Evolutionary conservation across 2,888 invertebrate genomes (phyloP).

Genomic region (Disparrhopalites patrizii): DNA sequence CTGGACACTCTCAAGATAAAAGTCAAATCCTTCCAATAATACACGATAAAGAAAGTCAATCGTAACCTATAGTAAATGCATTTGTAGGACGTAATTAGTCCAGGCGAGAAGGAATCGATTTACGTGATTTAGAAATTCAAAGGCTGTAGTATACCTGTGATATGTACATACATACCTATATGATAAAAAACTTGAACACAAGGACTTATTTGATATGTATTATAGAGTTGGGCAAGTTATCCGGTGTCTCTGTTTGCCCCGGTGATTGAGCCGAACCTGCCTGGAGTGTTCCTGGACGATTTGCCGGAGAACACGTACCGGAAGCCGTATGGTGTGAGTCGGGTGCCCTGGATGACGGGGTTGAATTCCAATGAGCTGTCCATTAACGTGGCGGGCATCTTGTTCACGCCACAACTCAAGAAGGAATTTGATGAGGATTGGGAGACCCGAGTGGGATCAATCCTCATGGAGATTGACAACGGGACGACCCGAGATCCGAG

Average conservation of each 20-base stretch:
- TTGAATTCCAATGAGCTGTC: conserved; percentile 42
- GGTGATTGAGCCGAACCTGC: conserved; percentile 33
- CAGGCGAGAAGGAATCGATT: no score
- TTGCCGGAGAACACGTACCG: conserved; percentile 40
- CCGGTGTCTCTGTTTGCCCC: conserved; percentile 43
- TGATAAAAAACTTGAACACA: no score
- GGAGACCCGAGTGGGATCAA: conserved; percentile 40
- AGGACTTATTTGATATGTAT: no score
- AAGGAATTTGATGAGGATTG: conserved; percentile 40
- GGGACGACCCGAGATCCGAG: conserved; percentile 7
- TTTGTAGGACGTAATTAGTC: no score
- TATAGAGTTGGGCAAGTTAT: conserved; percentile 44
- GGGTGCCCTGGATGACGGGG: conserved; percentile 40
- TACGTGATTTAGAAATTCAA: no score
- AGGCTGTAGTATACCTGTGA: no score
- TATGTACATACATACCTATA: no score
- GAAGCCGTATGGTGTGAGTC: conserved; percentile 30
- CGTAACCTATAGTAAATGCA: no score
- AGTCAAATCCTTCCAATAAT: no score
- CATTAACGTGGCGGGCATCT: conserved; percentile 39
- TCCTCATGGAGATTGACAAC: conserved; percentile 39
- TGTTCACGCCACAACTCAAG: conserved; percentile 29
- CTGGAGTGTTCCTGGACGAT: conserved; percentile 37
- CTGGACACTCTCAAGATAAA: no score
- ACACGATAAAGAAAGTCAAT: no score